Evolutionary conservation across 2,797 vertebrate genomes (phyloP), one percentile per base, ranked within the genome.

Genomic region (Telmatherina bonti): DNA sequence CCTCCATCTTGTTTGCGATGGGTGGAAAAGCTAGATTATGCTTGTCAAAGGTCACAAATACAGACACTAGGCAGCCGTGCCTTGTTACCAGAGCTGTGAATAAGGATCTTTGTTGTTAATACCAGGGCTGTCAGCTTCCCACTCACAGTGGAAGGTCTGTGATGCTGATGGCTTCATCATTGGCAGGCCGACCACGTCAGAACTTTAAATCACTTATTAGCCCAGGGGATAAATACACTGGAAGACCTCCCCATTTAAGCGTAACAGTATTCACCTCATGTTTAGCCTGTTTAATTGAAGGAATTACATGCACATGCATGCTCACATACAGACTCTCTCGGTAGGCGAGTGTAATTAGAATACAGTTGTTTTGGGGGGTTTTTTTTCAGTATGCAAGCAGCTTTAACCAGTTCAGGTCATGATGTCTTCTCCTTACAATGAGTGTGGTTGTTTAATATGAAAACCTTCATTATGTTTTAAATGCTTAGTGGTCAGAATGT

Each of bases 31-130:
- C 71, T 83, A 72, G 60, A 83, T 83, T 85, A 74, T 56, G 62
- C 53, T 67, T 51, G 77, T 72, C 76, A 78, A 69, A 77, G 86
- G 85, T 91, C 84, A 81, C 68, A 70, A 83, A 85, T 57, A 60
- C 63, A 68, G 86, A 88, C 67, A 68, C 82, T 76, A 71, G 63
- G 84, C 85, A 81, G 83, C 58, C n/a, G 61, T 52, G 61, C 78
- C 45, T 66, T 62, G 78, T 81, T 89, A 89, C 91, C 84, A 67
- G 72, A 78, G 69, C 84, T 70, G 57, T 93, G 87, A 93, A 93
- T 88, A 72, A 86, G 78, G 81, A 79, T 80, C 91, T 93, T 91
- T 92, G 92, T 93, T 88, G 88, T 84, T 80, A 72, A 79, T 85
- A 81, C 76, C 54, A 72, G 68, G 72, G 79, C 61, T 65, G 78